These are phyloP conservation scores for Nilaparvata lugens DNA, from an alignment of 1,140 invertebrate species.

Conservation along the genomic window DNA sequence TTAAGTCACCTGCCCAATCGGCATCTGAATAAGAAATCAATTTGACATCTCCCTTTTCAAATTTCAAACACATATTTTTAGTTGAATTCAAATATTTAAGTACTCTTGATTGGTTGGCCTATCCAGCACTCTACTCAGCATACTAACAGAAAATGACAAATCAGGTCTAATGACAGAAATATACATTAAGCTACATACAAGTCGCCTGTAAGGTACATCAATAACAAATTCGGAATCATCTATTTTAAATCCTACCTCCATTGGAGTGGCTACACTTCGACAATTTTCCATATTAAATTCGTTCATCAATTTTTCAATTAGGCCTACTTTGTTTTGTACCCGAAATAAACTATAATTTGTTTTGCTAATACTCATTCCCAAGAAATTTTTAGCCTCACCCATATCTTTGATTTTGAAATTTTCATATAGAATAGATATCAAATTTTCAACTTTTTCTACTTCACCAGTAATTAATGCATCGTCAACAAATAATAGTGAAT, in stretches of 20 bases:
- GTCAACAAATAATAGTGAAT: conserved; percentile 20
- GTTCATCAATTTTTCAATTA: neutral
- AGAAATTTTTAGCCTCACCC: conserved; percentile 12
- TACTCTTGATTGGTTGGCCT: conserved; percentile 24
- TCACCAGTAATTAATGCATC: conserved; percentile 18
- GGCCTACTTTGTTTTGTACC: conserved; percentile 5
- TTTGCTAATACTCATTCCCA: conserved; percentile 15
- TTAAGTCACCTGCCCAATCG: conserved; percentile 16
- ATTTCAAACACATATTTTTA: conserved; percentile 17
- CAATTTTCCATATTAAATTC: conserved; percentile 7
- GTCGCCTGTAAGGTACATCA: conserved; percentile 11
- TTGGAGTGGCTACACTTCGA: conserved; percentile 2
- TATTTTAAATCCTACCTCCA: conserved; percentile 10
- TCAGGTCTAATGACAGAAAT: conserved; percentile 19
- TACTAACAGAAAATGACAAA: conserved; percentile 25
- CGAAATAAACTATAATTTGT: neutral
- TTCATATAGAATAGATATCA: conserved; percentile 16
- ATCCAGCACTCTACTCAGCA: conserved; percentile 24
- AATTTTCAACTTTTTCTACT: conserved; percentile 12
- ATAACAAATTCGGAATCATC: too few relatives aligned
- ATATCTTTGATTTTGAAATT: conserved; percentile 20
- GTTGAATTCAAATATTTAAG: conserved; percentile 27
- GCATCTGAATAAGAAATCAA: conserved; percentile 17
- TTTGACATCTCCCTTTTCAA: conserved; percentile 4
- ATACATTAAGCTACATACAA: conserved; percentile 18